phyloP scores from a whole-genome alignment of 1,140 invertebrate genomes.

The Lamellibrachia luymesi region DNA sequence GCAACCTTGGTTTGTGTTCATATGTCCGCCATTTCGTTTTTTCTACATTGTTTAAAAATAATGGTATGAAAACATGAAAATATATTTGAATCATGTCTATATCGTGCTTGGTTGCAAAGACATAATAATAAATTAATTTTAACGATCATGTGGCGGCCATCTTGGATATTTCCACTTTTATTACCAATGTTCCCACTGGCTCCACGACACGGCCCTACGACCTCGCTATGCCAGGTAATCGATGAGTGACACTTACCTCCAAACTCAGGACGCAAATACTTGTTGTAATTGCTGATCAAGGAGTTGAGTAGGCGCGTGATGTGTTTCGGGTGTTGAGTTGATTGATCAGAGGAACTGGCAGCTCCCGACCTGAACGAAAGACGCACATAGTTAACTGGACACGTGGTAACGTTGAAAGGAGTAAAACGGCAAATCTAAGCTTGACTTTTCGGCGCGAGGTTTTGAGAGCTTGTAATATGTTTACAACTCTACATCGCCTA shows the following conservation, averaged over 20 bases:
- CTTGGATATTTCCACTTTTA: no score
- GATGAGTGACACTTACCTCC: conserved; percentile 53
- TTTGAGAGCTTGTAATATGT: not conserved
- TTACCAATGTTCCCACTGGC: no score
- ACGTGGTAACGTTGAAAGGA: not conserved
- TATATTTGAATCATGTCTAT: no score
- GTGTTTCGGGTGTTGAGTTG: conserved; percentile 6
- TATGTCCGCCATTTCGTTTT: no score
- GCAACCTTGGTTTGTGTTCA: no score
- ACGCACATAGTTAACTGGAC: not conserved
- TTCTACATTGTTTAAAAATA: no score
- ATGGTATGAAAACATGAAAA: no score
- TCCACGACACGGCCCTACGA: no score
- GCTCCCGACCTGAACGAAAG: not conserved
- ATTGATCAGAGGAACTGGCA: not conserved
- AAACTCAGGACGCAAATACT: conserved; percentile 59
- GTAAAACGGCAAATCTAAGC: not conserved
- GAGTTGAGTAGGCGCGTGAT: conserved; percentile 57
- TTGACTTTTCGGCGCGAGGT: not conserved
- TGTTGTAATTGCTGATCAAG: conserved; percentile 61
- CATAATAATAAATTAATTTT: no score
- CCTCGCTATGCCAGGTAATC: not conserved
- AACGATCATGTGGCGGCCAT: no score
- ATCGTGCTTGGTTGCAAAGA: no score
- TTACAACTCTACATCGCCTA: not conserved